Evolutionary conservation across 2,888 invertebrate species (phyloP).

Genomic region (Clostera curtula): DNA sequence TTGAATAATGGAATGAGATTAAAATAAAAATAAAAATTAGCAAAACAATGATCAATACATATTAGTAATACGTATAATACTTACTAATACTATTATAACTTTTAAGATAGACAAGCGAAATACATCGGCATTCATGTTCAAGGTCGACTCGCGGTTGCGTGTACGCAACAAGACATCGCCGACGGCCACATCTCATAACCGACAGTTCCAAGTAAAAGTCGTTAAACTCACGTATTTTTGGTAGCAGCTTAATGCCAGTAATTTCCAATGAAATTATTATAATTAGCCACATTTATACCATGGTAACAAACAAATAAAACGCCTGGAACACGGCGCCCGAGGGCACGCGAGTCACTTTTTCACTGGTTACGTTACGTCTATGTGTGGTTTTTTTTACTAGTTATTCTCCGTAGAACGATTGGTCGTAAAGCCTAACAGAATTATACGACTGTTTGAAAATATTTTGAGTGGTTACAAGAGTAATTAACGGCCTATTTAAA

Average conservation of each 20-base stretch:
- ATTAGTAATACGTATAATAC: too few species aligned
- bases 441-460: too few species aligned
- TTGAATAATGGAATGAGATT: too few species aligned
- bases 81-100: too few species aligned
- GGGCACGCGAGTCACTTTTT: constrained; percentile 39
- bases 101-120: too few species aligned
- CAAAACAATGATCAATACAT: too few species aligned
- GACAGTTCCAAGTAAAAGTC: constrained; percentile 69
- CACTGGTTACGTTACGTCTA: constrained; percentile 25
- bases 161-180: constrained; percentile 44
- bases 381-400: constrained; percentile 40
- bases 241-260: constrained; percentile 74
- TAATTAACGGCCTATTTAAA: too few species aligned
- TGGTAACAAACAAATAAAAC: constrained; percentile 74
- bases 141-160: constrained; percentile 46
- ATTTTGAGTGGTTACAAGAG: too few species aligned
- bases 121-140: constrained; percentile 30
- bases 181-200: constrained; percentile 44
- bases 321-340: constrained; percentile 45
- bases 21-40: too few species aligned
- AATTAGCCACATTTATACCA: constrained; percentile 70
- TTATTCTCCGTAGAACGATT: too few species aligned
- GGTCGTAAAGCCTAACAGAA: too few species aligned
- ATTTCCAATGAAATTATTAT: constrained; percentile 72
- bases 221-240: constrained; percentile 74